These are phyloP conservation scores for Amblyornis subalaris DNA, from an alignment of 2,113 vertebrate species.

Conservation along the genomic window DNA sequence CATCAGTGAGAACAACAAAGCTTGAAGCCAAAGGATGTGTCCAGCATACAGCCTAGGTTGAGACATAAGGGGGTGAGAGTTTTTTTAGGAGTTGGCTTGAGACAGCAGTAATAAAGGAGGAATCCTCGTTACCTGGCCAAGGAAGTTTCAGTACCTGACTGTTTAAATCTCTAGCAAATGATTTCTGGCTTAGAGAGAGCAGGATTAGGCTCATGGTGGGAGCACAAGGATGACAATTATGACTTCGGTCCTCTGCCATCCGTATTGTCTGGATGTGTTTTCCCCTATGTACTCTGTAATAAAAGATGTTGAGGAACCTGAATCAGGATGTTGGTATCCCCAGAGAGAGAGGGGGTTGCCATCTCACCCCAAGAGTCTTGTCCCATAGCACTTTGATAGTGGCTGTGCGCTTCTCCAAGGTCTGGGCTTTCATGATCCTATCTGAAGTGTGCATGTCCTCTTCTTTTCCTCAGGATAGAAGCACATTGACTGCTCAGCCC, in stretches of 20 bases:
- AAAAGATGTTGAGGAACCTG: background rate
- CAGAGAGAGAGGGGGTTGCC: background rate
- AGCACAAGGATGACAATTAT: background rate
- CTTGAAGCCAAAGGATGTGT: background rate
- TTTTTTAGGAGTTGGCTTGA: background rate
- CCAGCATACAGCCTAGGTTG: background rate
- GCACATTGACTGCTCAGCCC: background rate
- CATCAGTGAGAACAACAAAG: background rate
- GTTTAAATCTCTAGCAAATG: background rate
- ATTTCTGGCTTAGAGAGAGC: background rate
- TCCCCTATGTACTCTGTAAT: background rate
- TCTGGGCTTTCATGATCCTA: background rate
- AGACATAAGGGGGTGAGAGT: background rate
- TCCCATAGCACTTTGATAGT: background rate
- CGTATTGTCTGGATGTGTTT: rapidly evolving
- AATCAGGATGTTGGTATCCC: background rate
- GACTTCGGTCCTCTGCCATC: background rate
- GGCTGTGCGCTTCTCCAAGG: background rate
- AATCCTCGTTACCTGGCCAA: background rate
- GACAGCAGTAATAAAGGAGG: background rate
- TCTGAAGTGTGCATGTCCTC: background rate
- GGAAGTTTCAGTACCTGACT: background rate
- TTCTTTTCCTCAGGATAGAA: background rate
- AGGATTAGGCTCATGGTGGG: background rate
- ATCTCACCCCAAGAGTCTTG: background rate